Percentiles rank a stretch among this genome's conserved stretches.
These are phyloP conservation scores for Picathartes gymnocephalus DNA, from an alignment of 2,113 vertebrate species.

Conservation along the genomic window DNA sequence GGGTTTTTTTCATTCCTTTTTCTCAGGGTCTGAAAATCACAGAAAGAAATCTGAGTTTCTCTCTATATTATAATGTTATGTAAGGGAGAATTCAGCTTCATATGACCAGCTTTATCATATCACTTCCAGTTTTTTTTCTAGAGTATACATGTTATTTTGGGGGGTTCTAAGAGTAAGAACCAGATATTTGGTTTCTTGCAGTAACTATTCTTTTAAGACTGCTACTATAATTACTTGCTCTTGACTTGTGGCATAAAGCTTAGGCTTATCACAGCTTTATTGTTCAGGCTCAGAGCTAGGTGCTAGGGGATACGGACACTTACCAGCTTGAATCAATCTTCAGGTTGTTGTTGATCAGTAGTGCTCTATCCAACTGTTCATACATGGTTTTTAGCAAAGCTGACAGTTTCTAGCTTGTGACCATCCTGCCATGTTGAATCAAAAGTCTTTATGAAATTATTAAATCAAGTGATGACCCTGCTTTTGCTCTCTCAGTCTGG, in stretches of 20 bases:
- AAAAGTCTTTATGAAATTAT: neutral
- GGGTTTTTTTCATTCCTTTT: neutral
- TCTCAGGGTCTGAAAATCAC: neutral
- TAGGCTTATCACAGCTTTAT: neutral
- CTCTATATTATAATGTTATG: neutral
- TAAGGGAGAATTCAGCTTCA: neutral
- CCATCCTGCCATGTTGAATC: neutral
- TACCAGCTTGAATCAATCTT: neutral
- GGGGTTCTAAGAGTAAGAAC: neutral
- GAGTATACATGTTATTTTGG: rapidly evolving
- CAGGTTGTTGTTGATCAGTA: neutral
- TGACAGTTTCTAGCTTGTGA: neutral
- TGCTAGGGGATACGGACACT: neutral
- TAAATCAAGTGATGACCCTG: neutral
- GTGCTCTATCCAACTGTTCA: neutral
- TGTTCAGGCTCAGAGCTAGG: neutral
- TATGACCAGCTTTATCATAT: neutral
- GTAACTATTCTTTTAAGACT: neutral
- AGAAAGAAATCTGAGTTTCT: neutral
- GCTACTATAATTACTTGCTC: neutral
- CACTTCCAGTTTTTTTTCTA: neutral
- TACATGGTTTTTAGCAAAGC: neutral
- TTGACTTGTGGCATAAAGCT: neutral
- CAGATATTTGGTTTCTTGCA: neutral
- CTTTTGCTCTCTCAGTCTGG: neutral